Evolutionary conservation across 2,888 invertebrate species (phyloP).

Genomic region (Dyspetes luteomarginatus): DNA sequence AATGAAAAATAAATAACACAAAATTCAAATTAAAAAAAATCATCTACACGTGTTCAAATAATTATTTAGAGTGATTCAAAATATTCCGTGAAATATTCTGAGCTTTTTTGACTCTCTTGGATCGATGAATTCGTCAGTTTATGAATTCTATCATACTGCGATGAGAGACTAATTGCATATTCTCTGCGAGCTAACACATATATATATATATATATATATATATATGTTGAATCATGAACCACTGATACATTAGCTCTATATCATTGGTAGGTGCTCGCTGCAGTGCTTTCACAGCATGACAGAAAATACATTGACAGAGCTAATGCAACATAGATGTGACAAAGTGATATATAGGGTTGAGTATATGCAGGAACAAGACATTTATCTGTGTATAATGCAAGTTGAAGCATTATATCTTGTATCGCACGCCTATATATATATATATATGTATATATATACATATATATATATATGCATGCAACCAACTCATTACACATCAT

Average conservation of each 20-base stretch:
- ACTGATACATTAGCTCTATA: no score
- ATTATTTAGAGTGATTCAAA: no score
- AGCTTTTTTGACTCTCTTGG: constrained; percentile 7
- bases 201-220: constrained; percentile 1
- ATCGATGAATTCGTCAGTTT: constrained; percentile 37
- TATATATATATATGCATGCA: not conserved
- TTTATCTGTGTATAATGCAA: not conserved
- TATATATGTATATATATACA: not conserved
- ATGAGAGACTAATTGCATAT: constrained; percentile 53
- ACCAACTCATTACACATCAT: constrained; percentile 32
- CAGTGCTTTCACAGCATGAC: constrained; percentile 7
- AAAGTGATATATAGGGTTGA: not conserved
- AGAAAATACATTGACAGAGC: constrained; percentile 7
- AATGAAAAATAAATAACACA: no score
- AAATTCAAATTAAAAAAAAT: no score
- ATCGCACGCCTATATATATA: not conserved
- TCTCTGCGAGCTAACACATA: constrained; percentile 1
- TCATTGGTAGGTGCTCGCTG: not conserved
- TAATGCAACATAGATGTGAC: not conserved
- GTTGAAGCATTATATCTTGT: constrained; percentile 3
- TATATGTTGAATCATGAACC: no score
- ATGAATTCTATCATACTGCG: constrained; percentile 38
- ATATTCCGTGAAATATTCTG: not conserved
- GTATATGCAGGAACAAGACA: not conserved
- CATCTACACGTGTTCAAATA: no score